Evolutionary conservation across 2,888 invertebrate genomes (phyloP).

Genomic region (Diarsia brunnea): DNA sequence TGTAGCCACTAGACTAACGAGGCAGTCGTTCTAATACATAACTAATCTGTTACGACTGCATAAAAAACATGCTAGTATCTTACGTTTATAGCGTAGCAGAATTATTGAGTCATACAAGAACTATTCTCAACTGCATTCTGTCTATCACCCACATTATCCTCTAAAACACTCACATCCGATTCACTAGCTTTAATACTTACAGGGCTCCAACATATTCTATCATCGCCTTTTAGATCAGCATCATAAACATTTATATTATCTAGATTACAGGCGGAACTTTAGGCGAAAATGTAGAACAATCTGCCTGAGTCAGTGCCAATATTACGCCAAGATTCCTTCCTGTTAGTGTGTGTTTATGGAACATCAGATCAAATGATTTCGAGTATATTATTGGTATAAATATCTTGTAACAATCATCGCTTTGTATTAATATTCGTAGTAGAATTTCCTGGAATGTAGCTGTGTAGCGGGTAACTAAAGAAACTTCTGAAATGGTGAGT

Average conservation of each 20-base stretch:
- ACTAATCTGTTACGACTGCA: not conserved
- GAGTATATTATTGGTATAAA: slow-evolving; percentile 18
- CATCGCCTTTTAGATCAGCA: slow-evolving; percentile 19
- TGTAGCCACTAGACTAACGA: too few species aligned
- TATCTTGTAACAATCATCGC: slow-evolving; percentile 12
- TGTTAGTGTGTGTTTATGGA: slow-evolving; percentile 25
- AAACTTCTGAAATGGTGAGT: not conserved
- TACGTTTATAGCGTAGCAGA: not conserved
- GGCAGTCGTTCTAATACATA: too few species aligned
- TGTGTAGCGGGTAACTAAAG: too few species aligned
- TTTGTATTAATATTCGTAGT: not conserved
- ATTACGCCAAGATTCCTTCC: slow-evolving; percentile 10
- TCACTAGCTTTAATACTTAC: not conserved
- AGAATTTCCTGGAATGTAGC: slow-evolving; percentile 18
- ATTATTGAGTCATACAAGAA: not conserved
- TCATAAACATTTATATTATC: slow-evolving; percentile 19
- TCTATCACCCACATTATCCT: not conserved
- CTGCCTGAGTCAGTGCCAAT: slow-evolving; percentile 43
- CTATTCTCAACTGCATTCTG: not conserved
- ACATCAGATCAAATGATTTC: slow-evolving; percentile 39
- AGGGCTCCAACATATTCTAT: slow-evolving; percentile 20
- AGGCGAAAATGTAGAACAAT: slow-evolving; percentile 39
- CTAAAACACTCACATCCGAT: not conserved
- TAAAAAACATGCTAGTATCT: too few species aligned
- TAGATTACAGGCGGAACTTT: slow-evolving; percentile 24